Conservation (phyloP, 2,888 invertebrate species). For the Luperina nickerlii region DNA sequence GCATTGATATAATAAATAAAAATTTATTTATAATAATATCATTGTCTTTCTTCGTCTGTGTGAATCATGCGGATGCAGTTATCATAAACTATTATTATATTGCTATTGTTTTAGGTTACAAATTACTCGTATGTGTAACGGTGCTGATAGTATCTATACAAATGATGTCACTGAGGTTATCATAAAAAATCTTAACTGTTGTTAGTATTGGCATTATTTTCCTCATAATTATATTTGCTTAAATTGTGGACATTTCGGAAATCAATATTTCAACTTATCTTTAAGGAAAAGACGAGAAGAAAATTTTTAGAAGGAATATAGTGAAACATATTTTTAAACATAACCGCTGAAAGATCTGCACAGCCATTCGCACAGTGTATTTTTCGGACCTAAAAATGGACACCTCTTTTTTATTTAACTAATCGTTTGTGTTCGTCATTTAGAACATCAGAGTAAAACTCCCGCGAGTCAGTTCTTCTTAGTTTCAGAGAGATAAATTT, state of each 20-base stretch:
- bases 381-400: too few species aligned
- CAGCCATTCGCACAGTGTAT: too few species aligned
- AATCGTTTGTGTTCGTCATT: too few species aligned
- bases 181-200: neutral
- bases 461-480: too few species aligned
- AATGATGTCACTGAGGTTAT: slow-evolving; percentile 11
- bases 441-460: too few species aligned
- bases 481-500: too few species aligned
- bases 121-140: slow-evolving; percentile 10
- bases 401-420: too few species aligned
- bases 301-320: too few species aligned
- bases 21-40: slow-evolving; percentile 29
- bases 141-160: neutral
- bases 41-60: slow-evolving; percentile 40
- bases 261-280: neutral
- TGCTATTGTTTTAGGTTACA: slow-evolving; percentile 50
- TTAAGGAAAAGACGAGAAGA: neutral
- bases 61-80: slow-evolving; percentile 57
- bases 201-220: slow-evolving; percentile 14
- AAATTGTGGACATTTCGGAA: neutral
- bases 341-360: neutral
- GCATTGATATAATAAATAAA: slow-evolving; percentile 15
- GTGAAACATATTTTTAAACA: neutral
- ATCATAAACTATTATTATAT: slow-evolving; percentile 44
- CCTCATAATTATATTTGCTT: neutral